Evolutionary conservation across 2,797 vertebrate genomes (phyloP), one percentile per base, ranked within the genome.

Genomic region (Neosalanx taihuensis): DNA sequence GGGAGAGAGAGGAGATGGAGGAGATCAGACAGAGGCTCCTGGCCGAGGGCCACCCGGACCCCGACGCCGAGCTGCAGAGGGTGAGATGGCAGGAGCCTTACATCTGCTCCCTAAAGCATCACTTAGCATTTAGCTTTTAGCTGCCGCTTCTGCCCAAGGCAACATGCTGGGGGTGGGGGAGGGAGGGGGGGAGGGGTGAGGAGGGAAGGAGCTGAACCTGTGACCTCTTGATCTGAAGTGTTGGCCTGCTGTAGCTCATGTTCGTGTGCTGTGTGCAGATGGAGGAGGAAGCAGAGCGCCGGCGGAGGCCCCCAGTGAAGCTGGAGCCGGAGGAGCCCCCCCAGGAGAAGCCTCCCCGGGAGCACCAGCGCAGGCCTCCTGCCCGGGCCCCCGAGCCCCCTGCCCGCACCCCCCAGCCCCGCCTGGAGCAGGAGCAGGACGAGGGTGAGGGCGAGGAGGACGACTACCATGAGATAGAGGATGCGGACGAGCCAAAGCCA

Each of bases 41-140:
- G 63, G 97, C 96, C 66, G 97, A 99, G 89, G 98, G 98, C 23
- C 98, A 99, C 79, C 98, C 98, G 3, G 97, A 99, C 84, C 98
- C 98, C 2, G 98, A 99, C 60, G 97, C 96, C 37, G 98, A 99
- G 81, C 92, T 99, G 59, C 96, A 97, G 87, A 95, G 97, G 90
- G 98, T 98, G 78, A 90, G 93, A 13, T 1, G 1, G 41, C 41
- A 12, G 41, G 41, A 46, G 41, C 2, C 9, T 13, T 13, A 12
- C 41, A 46, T 46, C 12, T 46, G 41, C 0, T 46, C 9, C 3
- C 13, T 46, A 26, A 10, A 46, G 10, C 41, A 26, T 46, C 10
- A 12, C 41, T 46, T 46, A 46, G 41, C 41, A 9, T 18, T 26
- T 67, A 26, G 46, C 65, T 31, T 46, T 46, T 13, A 46, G 12